Evolutionary conservation across 2,888 invertebrate species (phyloP).

Genomic region (Adineta ricciae): DNA sequence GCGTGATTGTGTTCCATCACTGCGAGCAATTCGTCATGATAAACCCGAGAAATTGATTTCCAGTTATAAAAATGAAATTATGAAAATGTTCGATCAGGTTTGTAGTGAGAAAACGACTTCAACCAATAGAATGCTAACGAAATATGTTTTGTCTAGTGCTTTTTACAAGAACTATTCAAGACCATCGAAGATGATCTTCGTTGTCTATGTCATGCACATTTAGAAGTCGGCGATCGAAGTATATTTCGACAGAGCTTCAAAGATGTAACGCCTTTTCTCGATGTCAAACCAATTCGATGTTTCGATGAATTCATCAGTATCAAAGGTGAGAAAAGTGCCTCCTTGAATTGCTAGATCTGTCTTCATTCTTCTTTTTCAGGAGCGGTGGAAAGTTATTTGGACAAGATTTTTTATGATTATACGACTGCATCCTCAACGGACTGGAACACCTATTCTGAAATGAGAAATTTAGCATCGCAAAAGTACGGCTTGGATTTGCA

Average conservation of each 20-base stretch:
- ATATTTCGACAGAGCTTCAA: constrained; percentile 55
- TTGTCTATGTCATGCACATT: constrained; percentile 77
- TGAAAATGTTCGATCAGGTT: constrained; percentile 18
- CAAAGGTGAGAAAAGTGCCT: constrained; percentile 52
- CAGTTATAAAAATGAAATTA: constrained; percentile 40
- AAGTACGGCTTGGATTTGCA: constrained; percentile 70
- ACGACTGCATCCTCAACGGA: constrained; percentile 92
- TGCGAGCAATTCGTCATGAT: constrained; percentile 44
- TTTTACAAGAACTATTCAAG: constrained; percentile 62
- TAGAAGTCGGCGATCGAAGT: constrained; percentile 60
- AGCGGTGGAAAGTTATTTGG: constrained; percentile 75
- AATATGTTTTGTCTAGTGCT: constrained; percentile 39
- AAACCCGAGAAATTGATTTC: constrained; percentile 42
- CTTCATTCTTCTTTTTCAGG: constrained; percentile 40
- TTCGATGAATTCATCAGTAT: constrained; percentile 58
- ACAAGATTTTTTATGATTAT: constrained; percentile 86
- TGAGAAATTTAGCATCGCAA: constrained; percentile 77
- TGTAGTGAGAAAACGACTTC: background rate
- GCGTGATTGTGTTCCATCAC: constrained; percentile 50
- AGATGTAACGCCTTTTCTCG: constrained; percentile 55
- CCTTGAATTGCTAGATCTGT: background rate
- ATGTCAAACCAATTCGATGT: constrained; percentile 55
- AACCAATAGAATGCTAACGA: background rate
- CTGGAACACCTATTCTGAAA: constrained; percentile 91
- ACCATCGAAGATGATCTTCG: constrained; percentile 83